Conservation (phyloP, 2,797 vertebrate genomes). For the Leucoraja ocellata region DNA sequence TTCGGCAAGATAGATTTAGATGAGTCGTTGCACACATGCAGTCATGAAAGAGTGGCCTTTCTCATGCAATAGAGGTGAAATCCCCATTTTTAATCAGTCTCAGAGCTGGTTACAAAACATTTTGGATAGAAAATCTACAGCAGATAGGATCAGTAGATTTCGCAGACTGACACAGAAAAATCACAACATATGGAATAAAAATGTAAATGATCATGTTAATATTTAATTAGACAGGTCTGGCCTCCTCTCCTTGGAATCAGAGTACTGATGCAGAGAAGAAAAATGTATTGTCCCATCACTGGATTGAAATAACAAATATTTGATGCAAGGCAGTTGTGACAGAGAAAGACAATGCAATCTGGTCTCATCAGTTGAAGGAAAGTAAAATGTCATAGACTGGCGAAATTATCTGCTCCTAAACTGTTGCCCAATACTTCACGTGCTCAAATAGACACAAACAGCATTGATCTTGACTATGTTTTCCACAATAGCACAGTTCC, state of each 20-base stretch:
- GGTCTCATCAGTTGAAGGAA: neutral
- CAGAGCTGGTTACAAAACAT: neutral
- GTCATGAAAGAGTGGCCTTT: neutral
- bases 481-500: neutral
- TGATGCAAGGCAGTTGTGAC: neutral
- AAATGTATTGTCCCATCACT: neutral
- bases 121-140: neutral
- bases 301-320: neutral
- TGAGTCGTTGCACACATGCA: neutral
- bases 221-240: neutral
- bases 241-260: neutral
- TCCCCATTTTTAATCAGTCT: neutral
- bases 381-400: neutral
- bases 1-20: neutral
- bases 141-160: neutral
- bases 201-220: neutral
- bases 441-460: neutral
- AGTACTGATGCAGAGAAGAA: neutral
- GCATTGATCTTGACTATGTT: neutral
- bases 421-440: neutral
- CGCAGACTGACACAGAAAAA: neutral
- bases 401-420: too few relatives aligned
- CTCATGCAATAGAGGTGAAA: neutral
- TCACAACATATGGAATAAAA: neutral
- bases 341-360: neutral